Conservation (phyloP, 2,797 vertebrate species). For the Pagetopsis macropterus region DNA sequence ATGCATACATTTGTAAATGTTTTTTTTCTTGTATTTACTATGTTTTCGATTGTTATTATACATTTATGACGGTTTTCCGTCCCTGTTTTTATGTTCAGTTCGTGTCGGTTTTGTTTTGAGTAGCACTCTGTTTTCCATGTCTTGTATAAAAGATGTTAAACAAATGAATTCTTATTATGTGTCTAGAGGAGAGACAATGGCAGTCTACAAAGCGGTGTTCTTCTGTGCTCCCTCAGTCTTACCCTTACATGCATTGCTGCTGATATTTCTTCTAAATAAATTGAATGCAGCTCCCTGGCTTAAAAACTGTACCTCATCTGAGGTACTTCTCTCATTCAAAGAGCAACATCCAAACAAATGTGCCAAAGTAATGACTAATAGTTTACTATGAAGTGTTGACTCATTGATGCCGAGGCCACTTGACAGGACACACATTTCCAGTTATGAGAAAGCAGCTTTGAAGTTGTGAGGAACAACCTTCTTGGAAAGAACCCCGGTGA, state of each 20-base stretch:
- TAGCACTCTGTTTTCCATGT: no score
- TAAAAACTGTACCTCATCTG: not conserved
- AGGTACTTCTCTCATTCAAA: slow-evolving; percentile 22
- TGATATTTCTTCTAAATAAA: not conserved
- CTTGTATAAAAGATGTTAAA: no score
- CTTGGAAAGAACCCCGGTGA: slow-evolving; percentile 17
- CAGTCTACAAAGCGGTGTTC: slow-evolving; percentile 8
- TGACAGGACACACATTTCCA: slow-evolving; percentile 28
- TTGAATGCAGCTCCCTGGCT: slow-evolving; percentile 6
- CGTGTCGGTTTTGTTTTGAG: no score
- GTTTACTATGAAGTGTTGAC: slow-evolving; percentile 55
- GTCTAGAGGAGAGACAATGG: not conserved
- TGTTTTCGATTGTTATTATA: no score
- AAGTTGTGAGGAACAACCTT: slow-evolving; percentile 24
- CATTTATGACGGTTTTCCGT: no score
- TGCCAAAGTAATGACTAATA: slow-evolving; percentile 33
- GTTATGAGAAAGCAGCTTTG: slow-evolving; percentile 27
- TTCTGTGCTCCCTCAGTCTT: slow-evolving; percentile 1
- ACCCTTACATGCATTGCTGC: slow-evolving; percentile 13
- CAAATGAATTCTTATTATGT: no score
- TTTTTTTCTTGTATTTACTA: no score
- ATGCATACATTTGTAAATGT: no score
- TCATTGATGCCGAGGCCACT: slow-evolving; percentile 28
- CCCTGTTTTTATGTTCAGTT: no score
- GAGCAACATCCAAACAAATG: slow-evolving; percentile 32